These are phyloP conservation scores for Meteorus sp. DNA, from an alignment of 1,140 invertebrate species.

Conservation along the genomic window DNA sequence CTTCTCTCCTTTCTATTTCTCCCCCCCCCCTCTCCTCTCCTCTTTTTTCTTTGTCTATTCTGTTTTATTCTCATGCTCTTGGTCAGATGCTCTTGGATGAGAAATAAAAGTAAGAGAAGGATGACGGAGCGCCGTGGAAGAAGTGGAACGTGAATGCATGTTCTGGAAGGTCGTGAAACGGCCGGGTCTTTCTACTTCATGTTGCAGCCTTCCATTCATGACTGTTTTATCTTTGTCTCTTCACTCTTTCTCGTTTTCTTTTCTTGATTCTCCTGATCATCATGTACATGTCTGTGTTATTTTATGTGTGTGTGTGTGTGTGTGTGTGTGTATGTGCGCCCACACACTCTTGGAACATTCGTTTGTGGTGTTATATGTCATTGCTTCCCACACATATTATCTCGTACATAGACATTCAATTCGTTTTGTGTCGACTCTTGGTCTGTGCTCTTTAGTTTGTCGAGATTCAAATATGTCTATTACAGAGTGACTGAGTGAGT, in stretches of 20 bases:
- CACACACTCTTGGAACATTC: no score
- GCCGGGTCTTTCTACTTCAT: slow-evolving; percentile 30
- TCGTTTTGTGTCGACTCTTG: slow-evolving; percentile 34
- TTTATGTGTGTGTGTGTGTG: no score
- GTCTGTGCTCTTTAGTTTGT: slow-evolving; percentile 23
- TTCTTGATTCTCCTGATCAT: slow-evolving; percentile 55
- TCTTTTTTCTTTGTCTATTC: no score
- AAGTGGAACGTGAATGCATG: slow-evolving; percentile 27
- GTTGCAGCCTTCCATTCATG: slow-evolving; percentile 34
- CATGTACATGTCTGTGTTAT: slow-evolving; percentile 57
- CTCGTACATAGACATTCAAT: no score
- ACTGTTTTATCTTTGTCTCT: slow-evolving; percentile 22
- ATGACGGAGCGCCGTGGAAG: slow-evolving; percentile 7
- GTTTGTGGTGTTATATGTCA: no score
- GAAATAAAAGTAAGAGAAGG: slow-evolving; percentile 1
- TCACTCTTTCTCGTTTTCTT: slow-evolving; percentile 28
- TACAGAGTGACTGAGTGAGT: no score
- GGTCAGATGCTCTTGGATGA: neutral
- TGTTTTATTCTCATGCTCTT: neutral
- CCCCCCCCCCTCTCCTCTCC: no score
- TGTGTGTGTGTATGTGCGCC: no score
- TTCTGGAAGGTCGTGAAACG: slow-evolving; percentile 32
- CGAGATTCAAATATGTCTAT: slow-evolving; percentile 40
- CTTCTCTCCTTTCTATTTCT: no score
- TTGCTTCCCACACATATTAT: no score